Percentiles rank a stretch among this genome's conserved stretches.
Evolutionary conservation across 2,797 vertebrate genomes (phyloP).

Genomic region (Chelonia mydas): DNA sequence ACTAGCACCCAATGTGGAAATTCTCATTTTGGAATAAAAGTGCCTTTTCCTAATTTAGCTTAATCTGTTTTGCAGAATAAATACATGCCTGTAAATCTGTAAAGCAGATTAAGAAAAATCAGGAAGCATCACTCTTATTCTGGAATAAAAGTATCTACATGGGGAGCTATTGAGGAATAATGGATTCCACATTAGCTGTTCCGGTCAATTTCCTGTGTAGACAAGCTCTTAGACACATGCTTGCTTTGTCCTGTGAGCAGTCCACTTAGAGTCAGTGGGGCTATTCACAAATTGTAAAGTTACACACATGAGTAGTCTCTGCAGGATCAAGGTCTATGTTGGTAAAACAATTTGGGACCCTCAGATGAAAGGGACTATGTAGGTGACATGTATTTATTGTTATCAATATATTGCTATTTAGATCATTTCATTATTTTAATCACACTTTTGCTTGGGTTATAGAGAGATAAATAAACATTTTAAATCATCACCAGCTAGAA

Average conservation of each 20-base stretch:
- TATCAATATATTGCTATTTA: background rate
- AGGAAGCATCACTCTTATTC: background rate
- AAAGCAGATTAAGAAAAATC: background rate
- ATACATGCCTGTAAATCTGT: background rate
- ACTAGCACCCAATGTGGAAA: background rate
- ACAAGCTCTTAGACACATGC: background rate
- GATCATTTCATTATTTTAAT: background rate
- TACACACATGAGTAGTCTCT: background rate
- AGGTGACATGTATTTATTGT: background rate
- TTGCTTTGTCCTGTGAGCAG: background rate
- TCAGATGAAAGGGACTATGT: background rate
- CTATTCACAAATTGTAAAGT: background rate
- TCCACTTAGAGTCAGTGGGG: background rate
- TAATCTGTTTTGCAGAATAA: background rate
- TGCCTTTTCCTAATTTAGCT: background rate
- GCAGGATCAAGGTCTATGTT: background rate
- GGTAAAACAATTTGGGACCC: background rate
- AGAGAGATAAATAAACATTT: background rate
- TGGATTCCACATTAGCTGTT: background rate
- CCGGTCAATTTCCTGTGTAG: background rate
- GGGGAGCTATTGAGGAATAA: background rate
- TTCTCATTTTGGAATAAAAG: background rate
- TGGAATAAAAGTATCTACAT: background rate
- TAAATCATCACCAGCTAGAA: background rate
- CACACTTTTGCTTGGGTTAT: background rate